Conservation (phyloP, 37 sponge, comb jelly and placozoan species). For the Aplysina aerophoba region DNA sequence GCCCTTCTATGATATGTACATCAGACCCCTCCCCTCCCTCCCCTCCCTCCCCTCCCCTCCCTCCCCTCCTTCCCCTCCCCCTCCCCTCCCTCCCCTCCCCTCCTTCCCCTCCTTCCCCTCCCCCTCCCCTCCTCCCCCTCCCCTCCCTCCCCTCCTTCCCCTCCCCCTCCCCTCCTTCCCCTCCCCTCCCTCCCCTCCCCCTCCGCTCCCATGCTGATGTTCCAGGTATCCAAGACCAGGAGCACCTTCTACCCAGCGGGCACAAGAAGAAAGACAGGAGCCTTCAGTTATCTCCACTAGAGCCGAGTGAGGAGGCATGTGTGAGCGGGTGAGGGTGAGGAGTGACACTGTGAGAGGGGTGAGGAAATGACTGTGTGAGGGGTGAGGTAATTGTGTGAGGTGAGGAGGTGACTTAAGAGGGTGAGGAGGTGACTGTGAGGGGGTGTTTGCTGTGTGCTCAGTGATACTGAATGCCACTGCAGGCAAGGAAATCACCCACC, state of each 20-base stretch:
- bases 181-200: neutral
- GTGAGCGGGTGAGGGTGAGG: neutral
- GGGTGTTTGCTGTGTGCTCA: too few species aligned
- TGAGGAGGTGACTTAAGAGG: too few species aligned
- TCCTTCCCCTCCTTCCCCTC: neutral
- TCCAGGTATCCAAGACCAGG: conserved; percentile 76
- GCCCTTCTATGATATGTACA: too few species aligned
- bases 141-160: neutral
- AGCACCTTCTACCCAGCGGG: conserved; percentile 81
- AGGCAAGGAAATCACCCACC: conserved; percentile 62
- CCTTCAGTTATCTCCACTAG: conserved; percentile 66
- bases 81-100: neutral
- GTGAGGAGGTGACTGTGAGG: too few species aligned
- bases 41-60: too few species aligned
- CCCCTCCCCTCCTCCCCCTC: neutral
- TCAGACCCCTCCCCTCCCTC: too few species aligned
- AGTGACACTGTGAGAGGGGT: neutral
- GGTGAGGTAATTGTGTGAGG: too few species aligned
- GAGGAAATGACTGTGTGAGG: neutral
- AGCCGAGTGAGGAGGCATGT: conserved; percentile 45
- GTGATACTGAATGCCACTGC: neutral
- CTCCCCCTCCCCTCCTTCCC: neutral
- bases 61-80: neutral
- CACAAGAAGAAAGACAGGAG: conserved; percentile 74
- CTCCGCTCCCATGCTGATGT: neutral